These are phyloP conservation scores for Alca torda DNA, from an alignment of 2,797 vertebrate genomes.

Conservation along the genomic window DNA sequence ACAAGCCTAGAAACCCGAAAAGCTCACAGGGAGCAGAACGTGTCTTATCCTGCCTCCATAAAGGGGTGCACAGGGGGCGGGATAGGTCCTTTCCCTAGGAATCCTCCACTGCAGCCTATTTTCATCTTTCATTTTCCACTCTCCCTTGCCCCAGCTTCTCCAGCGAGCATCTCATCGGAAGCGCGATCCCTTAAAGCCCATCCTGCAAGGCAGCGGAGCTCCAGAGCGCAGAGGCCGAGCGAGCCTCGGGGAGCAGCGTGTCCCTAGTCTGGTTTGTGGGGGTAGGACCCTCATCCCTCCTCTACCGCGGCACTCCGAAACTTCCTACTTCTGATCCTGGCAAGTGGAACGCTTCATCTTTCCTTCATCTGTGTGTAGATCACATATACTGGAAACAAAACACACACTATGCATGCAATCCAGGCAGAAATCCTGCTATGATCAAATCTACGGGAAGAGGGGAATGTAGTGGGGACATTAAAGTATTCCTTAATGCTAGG, in stretches of 20 bases:
- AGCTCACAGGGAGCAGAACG: neutral
- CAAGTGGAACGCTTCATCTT: neutral
- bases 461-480: neutral
- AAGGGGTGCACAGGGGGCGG: too few species aligned
- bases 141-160: neutral
- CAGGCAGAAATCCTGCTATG: slow-evolving; percentile 55
- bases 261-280: neutral
- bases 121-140: neutral
- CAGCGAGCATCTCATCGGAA: neutral
- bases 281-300: neutral
- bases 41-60: rapidly evolving
- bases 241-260: neutral
- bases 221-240: neutral
- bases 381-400: slow-evolving; percentile 49
- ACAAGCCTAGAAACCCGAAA: neutral
- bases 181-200: neutral
- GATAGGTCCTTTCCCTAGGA: neutral
- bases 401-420: slow-evolving; percentile 63
- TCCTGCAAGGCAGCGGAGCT: neutral
- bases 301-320: neutral
- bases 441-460: slow-evolving; percentile 38
- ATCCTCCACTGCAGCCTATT: neutral
- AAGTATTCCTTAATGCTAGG: neutral
- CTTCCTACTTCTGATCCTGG: neutral
- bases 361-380: slow-evolving; percentile 37